Base-by-base conservation (phyloP, 2,888 invertebrate genomes). In the Pristionchus arcanus region DNA sequence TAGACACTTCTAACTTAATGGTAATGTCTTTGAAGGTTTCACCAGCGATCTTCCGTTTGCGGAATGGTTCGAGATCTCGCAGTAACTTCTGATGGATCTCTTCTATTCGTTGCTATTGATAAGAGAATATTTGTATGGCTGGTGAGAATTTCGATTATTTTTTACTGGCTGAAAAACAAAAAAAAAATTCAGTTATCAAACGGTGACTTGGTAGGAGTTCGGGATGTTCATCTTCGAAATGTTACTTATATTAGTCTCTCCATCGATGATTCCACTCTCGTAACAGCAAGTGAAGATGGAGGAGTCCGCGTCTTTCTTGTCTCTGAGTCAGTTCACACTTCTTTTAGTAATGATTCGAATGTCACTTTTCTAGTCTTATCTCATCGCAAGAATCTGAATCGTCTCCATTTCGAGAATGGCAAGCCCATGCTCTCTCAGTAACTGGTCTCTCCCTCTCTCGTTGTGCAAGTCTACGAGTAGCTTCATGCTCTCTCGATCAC, bases 61-160 rank as follows among this genome's bases (percentile, higher is more conserved):
- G 89, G 77, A 21, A 25, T 31, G 53, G 81, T 87, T 21, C 49
- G 71, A 37, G 87, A 87, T 55, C 21, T 87, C 28, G 34, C 74
- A 28, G 49, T 42, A n/a, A n/a, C 42, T 71, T 87, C 91, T 15
- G 90, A 91, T 68, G 94, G 94, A 0, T 90, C 89, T 55, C 87
- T 94, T 34, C 71, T 93, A 37, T 94, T 94, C 68, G 92, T 91
- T 85, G 91, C 92, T 37, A 92, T 92, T 66, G 91, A 91, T 19
- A 91, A 92, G 53, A 92, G 92, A 53, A 91, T 94, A n/a, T 94
- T 91, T 86, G 90, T 91, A 25, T 94, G 93, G 93, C 81, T 92
- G 90, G 93, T 93, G 19, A 77, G 77, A 0, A 28, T 37, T 53
- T 31, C 16, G 16, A 15, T 37, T 37, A 7, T 31, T 21, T 1